Evolutionary conservation across 2,797 vertebrate species (phyloP), one percentile per base, ranked within the genome.

Genomic region (Silurus lanzhouensis): DNA sequence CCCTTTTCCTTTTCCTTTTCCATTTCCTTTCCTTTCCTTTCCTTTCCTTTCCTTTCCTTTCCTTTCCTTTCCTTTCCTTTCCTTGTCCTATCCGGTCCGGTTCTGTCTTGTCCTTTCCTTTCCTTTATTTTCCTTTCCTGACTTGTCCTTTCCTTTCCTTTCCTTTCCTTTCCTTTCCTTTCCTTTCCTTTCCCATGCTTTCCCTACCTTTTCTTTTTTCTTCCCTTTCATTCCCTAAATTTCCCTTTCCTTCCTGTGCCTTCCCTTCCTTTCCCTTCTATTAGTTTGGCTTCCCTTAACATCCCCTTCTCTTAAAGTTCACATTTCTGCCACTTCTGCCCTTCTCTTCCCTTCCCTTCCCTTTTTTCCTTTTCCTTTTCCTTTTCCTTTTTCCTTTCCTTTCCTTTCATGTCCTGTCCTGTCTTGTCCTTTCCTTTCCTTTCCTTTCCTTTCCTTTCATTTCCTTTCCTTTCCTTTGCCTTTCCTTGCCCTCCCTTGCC

Each of bases 131-230:
- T 31, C 31, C 31, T 31, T 3, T 31, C 3, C 31, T 31, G 0
- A 5, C 2, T 2, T 60, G 5, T n/a, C 19, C 61, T 66, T 13
- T 9, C 14, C 25, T 67, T 31, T 76, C 14, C 13, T 63, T 55
- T 46, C 46, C 25, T 8, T 2, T 57, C 25, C 52, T 22, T 58
- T 9, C 12, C 27, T 31, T 64, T 19, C 31, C 31, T 31, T 31
- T n/a, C 46, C 17, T 76, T 20, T 6, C 9, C 17, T 15, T 57
- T 0, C 22, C 22, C n/a, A 10, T 10, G 9, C n/a, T 64, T 27
- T 0, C 64, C 14, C 10, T 71, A 0, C 1, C 17, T 2, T 22
- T 8, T 44, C 20, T 13, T 19, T 0, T 0, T 2, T 8, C 22
- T 6, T 0, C 44, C 19, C 12, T 22, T 1, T 7, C 38, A 44